A percentile compares a stretch with the other conserved stretches of the same genome.
These are phyloP conservation scores for Spongilla lacustris DNA, from an alignment of 37 sponge, comb jelly and placozoan genomes.

Conservation along the genomic window DNA sequence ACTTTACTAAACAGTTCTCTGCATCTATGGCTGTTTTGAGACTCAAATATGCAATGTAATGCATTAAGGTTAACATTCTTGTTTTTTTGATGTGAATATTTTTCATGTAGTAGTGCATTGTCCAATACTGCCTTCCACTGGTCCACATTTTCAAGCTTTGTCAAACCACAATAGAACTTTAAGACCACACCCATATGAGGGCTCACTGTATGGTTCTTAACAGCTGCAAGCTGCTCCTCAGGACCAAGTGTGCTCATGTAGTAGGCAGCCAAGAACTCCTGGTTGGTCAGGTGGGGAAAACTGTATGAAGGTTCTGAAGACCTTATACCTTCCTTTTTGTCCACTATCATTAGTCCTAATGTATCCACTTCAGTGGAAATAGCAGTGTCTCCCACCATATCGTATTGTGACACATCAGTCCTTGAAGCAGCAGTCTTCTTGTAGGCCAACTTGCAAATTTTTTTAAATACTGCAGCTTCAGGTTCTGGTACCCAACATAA, in stretches of 20 bases:
- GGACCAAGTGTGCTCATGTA: neutral
- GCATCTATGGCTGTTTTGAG: too few species aligned
- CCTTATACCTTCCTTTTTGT: neutral
- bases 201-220: neutral
- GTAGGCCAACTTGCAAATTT: conserved; percentile 29
- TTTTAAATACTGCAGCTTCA: neutral
- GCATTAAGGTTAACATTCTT: too few species aligned
- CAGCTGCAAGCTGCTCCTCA: neutral
- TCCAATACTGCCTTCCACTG: too few species aligned
- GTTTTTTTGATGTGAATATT: too few species aligned
- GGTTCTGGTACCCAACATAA: neutral
- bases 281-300: conserved; percentile 30
- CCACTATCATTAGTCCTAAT: conserved; percentile 9
- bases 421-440: neutral
- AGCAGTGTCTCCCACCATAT: neutral
- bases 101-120: too few species aligned
- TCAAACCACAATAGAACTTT: conserved; percentile 37
- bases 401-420: neutral
- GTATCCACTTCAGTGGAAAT: neutral
- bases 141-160: neutral
- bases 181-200: conserved; percentile 14
- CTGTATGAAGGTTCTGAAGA: neutral
- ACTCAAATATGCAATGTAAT: too few species aligned
- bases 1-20: too few species aligned
- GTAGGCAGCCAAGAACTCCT: conserved; percentile 36